phyloP scores from a whole-genome alignment of 2,888 invertebrate species.

The Eubasilissa splendida region DNA sequence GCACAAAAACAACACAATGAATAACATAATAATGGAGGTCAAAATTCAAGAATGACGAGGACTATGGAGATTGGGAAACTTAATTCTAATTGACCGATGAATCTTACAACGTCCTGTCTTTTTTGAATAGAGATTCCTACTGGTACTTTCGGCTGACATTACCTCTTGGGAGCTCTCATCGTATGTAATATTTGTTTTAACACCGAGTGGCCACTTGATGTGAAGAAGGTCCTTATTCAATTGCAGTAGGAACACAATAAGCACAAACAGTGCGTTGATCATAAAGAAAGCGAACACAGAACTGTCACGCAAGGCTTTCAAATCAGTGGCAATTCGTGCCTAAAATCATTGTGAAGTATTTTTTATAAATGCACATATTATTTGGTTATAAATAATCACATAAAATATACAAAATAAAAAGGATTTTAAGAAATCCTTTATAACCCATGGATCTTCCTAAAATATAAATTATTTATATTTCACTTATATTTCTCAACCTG shows the following conservation, averaged over 20 bases:
- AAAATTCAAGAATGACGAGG: slow-evolving; percentile 75
- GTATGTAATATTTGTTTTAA: slow-evolving; percentile 93
- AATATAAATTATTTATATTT: too few species aligned
- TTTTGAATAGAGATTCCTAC: slow-evolving; percentile 59
- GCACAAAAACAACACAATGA: slow-evolving; percentile 67
- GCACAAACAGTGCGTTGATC: slow-evolving; percentile 98
- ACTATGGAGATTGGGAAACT: slow-evolving; percentile 57
- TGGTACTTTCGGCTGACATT: slow-evolving; percentile 69
- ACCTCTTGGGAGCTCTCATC: slow-evolving; percentile 93
- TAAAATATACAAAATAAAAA: not conserved
- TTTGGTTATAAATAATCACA: not conserved
- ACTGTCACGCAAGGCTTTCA: slow-evolving; percentile 95
- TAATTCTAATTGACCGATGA: not conserved
- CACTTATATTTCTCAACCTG: too few species aligned
- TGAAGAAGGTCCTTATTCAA: slow-evolving; percentile 97
- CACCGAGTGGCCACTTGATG: slow-evolving; percentile 96
- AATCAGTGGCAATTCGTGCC: slow-evolving; percentile 91
- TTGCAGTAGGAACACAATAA: slow-evolving; percentile 98
- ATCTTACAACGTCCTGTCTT: slow-evolving; percentile 44
- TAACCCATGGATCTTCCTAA: too few species aligned
- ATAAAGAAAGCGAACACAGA: slow-evolving; percentile 98
- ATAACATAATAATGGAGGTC: slow-evolving; percentile 62
- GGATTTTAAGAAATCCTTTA: not conserved
- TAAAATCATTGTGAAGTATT: slow-evolving; percentile 72
- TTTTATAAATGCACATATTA: not conserved